Evolutionary conservation across 2,797 vertebrate genomes (phyloP).

Genomic region (Steatocranus sp.): DNA sequence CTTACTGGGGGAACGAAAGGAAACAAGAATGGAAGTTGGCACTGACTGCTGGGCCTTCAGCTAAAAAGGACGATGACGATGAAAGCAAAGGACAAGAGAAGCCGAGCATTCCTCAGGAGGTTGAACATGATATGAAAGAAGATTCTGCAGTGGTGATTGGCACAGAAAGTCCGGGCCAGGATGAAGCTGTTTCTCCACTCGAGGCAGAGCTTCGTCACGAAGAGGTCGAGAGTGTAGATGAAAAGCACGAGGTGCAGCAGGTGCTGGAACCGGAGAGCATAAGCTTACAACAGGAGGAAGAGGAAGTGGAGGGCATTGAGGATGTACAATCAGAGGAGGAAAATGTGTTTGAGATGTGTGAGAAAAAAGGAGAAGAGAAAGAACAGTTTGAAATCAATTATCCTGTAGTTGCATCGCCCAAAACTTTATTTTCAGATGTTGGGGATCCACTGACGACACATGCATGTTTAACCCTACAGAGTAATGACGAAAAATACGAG

Average conservation of each 20-base stretch:
- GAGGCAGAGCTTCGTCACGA: slow-evolving; percentile 10
- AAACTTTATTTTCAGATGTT: slow-evolving; percentile 25
- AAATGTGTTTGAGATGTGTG: slow-evolving; percentile 50
- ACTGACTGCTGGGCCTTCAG: slow-evolving; percentile 9
- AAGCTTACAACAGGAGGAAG: slow-evolving; percentile 11
- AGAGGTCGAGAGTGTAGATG: slow-evolving; percentile 2
- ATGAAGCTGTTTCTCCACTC: slow-evolving; percentile 2
- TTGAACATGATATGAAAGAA: slow-evolving; percentile 5
- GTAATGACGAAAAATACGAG: slow-evolving; percentile 22
- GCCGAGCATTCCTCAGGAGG: neutral
- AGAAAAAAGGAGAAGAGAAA: slow-evolving; percentile 38
- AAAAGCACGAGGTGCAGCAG: slow-evolving; percentile 1
- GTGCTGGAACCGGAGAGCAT: neutral
- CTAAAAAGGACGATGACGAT: slow-evolving; percentile 14
- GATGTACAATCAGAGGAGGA: slow-evolving; percentile 42
- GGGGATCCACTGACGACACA: slow-evolving; percentile 14
- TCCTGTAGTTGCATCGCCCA: slow-evolving; percentile 19
- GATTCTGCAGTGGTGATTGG: neutral
- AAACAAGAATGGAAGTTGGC: slow-evolving; percentile 34
- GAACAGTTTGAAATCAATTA: slow-evolving; percentile 18
- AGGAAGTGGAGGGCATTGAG: slow-evolving; percentile 16
- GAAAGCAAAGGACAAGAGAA: slow-evolving; percentile 20
- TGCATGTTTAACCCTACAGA: slow-evolving; percentile 35
- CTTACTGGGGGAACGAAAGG: slow-evolving; percentile 79
- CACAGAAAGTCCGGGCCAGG: neutral